Evolutionary conservation across 2,888 invertebrate species (phyloP), one percentile per base, ranked within the genome.

Genomic region (Linyphia triangularis): DNA sequence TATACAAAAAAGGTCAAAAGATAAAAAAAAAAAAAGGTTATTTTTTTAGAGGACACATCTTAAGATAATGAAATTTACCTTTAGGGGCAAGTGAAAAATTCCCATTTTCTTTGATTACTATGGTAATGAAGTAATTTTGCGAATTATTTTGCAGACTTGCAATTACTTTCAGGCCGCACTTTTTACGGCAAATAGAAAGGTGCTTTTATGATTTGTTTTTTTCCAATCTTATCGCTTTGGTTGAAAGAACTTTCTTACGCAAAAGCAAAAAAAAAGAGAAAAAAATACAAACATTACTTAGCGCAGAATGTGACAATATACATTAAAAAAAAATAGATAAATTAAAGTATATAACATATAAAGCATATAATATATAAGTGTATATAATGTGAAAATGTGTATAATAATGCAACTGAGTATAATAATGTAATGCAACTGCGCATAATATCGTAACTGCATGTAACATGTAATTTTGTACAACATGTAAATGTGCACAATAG

Each of bases 31-130:
- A 57, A 33, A 57, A 69, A 57, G n/a, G 37, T n/a, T 40, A 33
- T 59, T 73, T 73, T 81, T 86, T 69, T 67, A 24, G 40, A 63
- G 69, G 70, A 70, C 75, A 81, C 81, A 88, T 81, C 81, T 88
- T 81, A 75, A 82, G 86, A 88, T 88, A 88, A 88, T 88, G 86
- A 88, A 88, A 88, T 88, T 65, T 88, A 63, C 67, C 78, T 85
- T 77, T 22, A 75, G 86, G 86, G 86, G 86, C 61, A 28, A 79
- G 59, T 59, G 75, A 81, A 72, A 88, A 88, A 79, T 88, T 88
- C 65, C 59, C 65, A 70, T 72, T 78, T 85, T 85, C 63, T 16
- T 22, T 77, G 77, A 81, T 81, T 81, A 81, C 70, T 81, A 81
- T 81, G 81, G 81, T 69, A 81, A 81, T 81, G 81, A 81, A 81